phyloP scores from a whole-genome alignment of 2,888 invertebrate species.

The Melanargia galathea region DNA sequence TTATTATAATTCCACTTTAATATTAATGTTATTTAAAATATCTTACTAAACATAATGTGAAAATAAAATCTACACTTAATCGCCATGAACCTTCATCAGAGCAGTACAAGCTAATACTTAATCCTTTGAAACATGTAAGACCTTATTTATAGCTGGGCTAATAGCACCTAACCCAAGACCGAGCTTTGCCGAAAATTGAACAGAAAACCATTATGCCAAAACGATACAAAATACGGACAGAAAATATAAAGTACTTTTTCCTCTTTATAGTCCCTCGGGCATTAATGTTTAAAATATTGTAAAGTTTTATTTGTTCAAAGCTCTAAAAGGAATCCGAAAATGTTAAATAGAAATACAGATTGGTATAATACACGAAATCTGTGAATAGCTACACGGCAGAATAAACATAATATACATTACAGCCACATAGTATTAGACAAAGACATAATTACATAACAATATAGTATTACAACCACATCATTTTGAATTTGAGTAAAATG shows the following conservation, averaged over 20 bases:
- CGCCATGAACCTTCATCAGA: constrained; percentile 67
- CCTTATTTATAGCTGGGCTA: constrained; percentile 78
- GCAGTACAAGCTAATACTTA: constrained; percentile 71
- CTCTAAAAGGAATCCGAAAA: not conserved
- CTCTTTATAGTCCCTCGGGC: constrained; percentile 7
- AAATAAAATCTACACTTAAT: constrained; percentile 37
- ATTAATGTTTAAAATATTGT: not conserved
- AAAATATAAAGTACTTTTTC: constrained; percentile 7
- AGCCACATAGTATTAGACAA: no score
- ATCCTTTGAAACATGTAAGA: constrained; percentile 74
- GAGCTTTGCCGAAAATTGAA: constrained; percentile 54
- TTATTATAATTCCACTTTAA: not conserved
- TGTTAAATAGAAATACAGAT: not conserved
- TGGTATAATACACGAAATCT: no score
- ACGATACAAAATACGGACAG: constrained; percentile 21
- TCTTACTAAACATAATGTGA: constrained; percentile 10
- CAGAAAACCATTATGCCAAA: constrained; percentile 39
- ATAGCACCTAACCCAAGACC: constrained; percentile 67
- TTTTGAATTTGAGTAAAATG: not conserved
- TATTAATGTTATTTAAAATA: constrained; percentile 6
- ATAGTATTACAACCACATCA: not conserved
- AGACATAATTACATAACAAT: no score
- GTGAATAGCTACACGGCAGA: not conserved
- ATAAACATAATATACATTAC: not conserved
- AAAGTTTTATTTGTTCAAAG: not conserved